These are phyloP conservation scores for Myotis findleyi DNA, from an alignment of 2,797 vertebrate genomes.

Conservation along the genomic window DNA sequence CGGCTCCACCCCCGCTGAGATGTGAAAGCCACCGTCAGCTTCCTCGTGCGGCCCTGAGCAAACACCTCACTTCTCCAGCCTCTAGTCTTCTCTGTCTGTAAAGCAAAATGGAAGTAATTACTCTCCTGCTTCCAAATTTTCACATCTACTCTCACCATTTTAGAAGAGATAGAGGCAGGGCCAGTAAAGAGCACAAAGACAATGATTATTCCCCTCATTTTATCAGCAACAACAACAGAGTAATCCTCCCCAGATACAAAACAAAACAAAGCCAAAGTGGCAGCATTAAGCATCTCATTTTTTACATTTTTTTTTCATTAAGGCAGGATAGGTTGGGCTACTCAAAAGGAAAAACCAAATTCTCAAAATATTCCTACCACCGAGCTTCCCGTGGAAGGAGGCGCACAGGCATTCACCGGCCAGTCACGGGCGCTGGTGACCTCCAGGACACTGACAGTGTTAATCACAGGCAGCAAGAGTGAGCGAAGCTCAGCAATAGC, in stretches of 20 bases:
- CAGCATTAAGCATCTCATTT: not conserved
- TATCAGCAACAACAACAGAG: not conserved
- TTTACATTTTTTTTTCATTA: not conserved
- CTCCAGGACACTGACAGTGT: not conserved
- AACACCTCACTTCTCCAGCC: not conserved
- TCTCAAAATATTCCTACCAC: not conserved
- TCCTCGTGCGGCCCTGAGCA: not conserved
- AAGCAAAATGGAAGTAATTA: not conserved
- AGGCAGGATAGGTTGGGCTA: not conserved
- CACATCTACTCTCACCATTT: not conserved
- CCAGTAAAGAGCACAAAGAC: not conserved
- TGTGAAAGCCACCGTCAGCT: not conserved
- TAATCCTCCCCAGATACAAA: not conserved
- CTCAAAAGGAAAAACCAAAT: conserved; percentile 15
- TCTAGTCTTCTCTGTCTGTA: not conserved
- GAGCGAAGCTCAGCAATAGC: not conserved
- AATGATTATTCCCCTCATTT: not conserved
- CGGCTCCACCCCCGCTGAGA: not conserved
- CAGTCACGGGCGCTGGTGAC: not conserved
- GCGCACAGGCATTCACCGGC: not conserved
- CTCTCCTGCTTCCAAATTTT: not conserved
- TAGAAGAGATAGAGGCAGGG: not conserved
- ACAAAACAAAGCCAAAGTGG: not conserved
- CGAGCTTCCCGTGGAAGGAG: not conserved
- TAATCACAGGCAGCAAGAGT: not conserved